Conservation (phyloP, 2,888 invertebrate species). For the Colletes collaris region DNA sequence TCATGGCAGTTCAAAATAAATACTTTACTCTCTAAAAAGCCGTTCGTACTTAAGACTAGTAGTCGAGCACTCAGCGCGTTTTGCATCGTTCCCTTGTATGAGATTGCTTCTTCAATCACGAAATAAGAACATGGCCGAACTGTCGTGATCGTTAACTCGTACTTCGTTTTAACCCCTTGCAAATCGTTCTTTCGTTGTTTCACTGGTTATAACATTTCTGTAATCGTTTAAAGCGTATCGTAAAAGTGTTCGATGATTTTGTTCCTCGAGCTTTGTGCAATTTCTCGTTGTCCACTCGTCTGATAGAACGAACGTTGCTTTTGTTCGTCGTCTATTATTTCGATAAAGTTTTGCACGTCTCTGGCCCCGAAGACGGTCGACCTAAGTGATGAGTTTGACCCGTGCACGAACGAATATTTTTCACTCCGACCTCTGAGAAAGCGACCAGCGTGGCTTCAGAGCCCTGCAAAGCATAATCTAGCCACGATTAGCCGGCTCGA, state of each 20-base stretch:
- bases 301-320: background rate
- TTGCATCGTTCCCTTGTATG: background rate
- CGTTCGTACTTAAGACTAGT: conserved; percentile 3
- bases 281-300: too few species aligned
- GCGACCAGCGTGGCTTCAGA: background rate
- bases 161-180: background rate
- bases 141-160: conserved; percentile 25
- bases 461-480: background rate
- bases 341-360: too few species aligned
- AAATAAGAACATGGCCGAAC: conserved; percentile 1
- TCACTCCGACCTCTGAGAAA: conserved; percentile 16
- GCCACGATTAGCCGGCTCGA: conserved; percentile 4
- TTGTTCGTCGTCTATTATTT: background rate
- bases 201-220: too few species aligned
- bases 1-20: background rate
- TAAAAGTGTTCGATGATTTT: too few species aligned
- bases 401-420: conserved; percentile 9
- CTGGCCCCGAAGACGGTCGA: conserved; percentile 2
- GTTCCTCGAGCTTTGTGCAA: too few species aligned
- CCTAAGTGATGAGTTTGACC: conserved; percentile 14
- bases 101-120: conserved; percentile 7
- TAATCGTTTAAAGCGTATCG: too few species aligned
- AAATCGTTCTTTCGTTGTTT: too few species aligned
- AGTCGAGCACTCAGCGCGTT: background rate
- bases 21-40: conserved; percentile 5